Evolutionary conservation across 1,140 invertebrate species (phyloP).

Genomic region (Pantala flavescens): DNA sequence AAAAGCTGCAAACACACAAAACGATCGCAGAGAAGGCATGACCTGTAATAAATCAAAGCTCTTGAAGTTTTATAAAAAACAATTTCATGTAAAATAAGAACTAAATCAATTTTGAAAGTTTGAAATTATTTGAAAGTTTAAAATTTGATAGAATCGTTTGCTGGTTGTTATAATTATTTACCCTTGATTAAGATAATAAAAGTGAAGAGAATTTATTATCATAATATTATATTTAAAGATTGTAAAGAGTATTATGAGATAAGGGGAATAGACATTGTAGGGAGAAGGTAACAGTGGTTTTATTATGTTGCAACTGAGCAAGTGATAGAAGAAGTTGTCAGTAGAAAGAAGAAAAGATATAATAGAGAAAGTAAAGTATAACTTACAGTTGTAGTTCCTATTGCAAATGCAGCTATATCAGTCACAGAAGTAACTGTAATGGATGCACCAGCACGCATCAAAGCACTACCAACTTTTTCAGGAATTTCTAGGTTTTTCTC

Average conservation of each 20-base stretch:
- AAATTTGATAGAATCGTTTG: too few species aligned
- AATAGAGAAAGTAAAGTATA: too few species aligned
- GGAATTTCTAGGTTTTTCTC: slow-evolving; percentile 31
- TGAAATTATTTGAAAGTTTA: background rate
- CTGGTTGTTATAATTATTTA: too few species aligned
- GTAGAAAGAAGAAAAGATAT: too few species aligned
- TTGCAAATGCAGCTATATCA: slow-evolving; percentile 52
- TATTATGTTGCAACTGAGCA: too few species aligned
- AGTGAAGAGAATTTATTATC: too few species aligned
- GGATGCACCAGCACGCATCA: slow-evolving; percentile 49
- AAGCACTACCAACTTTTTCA: slow-evolving; percentile 35
- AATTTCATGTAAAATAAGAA: background rate
- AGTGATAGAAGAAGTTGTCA: too few species aligned
- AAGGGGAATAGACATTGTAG: too few species aligned
- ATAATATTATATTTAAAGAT: too few species aligned
- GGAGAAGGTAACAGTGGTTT: too few species aligned
- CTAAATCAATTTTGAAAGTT: background rate
- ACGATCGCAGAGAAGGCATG: slow-evolving; percentile 40
- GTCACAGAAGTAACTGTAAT: slow-evolving; percentile 59
- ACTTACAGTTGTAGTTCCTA: slow-evolving; percentile 44
- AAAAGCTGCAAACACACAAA: slow-evolving; percentile 40
- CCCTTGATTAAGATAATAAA: too few species aligned
- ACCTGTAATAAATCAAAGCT: slow-evolving; percentile 35
- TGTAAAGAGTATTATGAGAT: too few species aligned
- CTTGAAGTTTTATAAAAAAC: slow-evolving; percentile 11